A percentile compares a stretch with the other conserved stretches of the same genome.
Conservation (phyloP, 2,797 vertebrate species). For the Tolypeutes matacus region DNA sequence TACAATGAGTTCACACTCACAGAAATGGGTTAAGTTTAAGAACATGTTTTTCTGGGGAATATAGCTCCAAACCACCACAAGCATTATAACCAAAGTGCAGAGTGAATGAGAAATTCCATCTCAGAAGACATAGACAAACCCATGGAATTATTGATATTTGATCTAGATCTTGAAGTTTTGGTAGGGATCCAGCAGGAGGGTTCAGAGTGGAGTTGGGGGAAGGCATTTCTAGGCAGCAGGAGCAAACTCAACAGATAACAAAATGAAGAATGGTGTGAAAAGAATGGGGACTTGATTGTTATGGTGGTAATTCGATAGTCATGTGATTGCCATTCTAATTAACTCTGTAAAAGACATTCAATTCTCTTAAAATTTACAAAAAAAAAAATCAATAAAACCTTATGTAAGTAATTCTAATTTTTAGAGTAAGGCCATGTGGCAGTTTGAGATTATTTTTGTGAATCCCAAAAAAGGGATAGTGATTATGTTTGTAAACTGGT, state of each 20-base stretch:
- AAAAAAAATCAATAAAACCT: background rate
- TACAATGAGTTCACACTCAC: no score
- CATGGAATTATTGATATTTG: background rate
- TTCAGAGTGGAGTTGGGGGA: background rate
- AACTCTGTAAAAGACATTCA: slow-evolving; percentile 30
- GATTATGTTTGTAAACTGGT: no score
- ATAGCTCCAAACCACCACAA: no score
- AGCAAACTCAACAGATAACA: background rate
- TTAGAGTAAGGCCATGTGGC: background rate
- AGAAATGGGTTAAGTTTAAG: no score
- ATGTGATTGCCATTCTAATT: background rate
- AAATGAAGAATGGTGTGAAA: background rate
- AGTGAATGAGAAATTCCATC: background rate
- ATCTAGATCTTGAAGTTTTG: background rate
- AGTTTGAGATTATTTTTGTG: no score
- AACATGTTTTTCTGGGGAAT: no score
- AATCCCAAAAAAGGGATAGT: no score
- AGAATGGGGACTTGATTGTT: background rate
- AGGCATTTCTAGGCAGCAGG: background rate
- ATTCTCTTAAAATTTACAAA: slow-evolving; percentile 11
- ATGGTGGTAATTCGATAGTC: background rate
- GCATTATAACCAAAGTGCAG: background rate
- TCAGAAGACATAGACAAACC: background rate
- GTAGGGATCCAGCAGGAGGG: background rate
- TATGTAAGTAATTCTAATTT: slow-evolving; percentile 52